Percentiles rank a stretch among this genome's conserved stretches.
Conservation (phyloP, 2,113 vertebrate species). For the Strix aluco region DNA sequence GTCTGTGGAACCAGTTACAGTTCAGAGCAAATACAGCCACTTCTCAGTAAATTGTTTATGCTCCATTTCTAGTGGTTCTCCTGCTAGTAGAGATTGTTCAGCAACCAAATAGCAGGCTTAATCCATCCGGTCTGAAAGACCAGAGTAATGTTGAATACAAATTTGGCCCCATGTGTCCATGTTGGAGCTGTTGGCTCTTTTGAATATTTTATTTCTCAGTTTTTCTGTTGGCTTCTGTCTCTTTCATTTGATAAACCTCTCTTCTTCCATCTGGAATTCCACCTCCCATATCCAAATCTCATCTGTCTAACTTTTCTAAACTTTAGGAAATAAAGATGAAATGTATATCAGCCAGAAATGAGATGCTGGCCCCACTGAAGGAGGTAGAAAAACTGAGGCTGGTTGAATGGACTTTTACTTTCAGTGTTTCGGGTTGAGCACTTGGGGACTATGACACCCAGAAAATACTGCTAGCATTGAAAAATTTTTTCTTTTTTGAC, state of each 20-base stretch:
- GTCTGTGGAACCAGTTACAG: slow-evolving; percentile 42
- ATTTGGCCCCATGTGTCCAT: neutral
- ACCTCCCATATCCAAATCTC: neutral
- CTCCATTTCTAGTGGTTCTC: slow-evolving; percentile 1
- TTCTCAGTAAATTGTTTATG: slow-evolving; percentile 12
- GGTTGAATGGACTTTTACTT: neutral
- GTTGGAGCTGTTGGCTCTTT: neutral
- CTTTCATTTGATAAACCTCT: neutral
- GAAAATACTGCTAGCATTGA: neutral
- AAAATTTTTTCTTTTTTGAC: neutral
- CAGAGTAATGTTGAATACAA: neutral
- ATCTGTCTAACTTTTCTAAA: neutral
- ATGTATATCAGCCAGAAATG: neutral
- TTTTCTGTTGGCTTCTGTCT: slow-evolving; percentile 10
- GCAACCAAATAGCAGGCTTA: neutral
- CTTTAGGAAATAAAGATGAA: neutral
- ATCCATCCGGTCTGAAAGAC: neutral
- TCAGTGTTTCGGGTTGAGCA: neutral
- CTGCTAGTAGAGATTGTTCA: neutral
- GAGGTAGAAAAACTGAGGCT: neutral
- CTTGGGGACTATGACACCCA: neutral
- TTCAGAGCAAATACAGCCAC: neutral
- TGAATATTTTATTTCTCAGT: neutral
- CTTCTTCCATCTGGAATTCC: slow-evolving; percentile 34
- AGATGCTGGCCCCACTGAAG: neutral